Base-by-base conservation (phyloP, 2,888 invertebrate species). In the Eumerus sabulonum region DNA sequence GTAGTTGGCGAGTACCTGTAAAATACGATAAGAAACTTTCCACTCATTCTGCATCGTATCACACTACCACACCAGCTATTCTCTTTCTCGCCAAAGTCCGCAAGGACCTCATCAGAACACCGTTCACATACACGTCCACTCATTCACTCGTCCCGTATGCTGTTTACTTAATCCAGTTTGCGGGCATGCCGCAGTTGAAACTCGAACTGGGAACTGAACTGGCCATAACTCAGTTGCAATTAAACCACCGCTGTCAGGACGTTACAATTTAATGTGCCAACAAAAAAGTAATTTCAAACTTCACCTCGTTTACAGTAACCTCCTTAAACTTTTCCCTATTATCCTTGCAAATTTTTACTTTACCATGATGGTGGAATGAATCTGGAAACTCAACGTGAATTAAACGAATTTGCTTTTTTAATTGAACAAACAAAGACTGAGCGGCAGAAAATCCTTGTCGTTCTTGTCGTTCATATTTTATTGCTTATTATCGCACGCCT, bases 281-380 rank as follows among this genome's bases (percentile, higher is more conserved):
- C 54, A 18, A 47, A n/a, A 72, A 72, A 76, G 76, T 71, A 71
- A 60, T 71, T 76, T 71, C n/a, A 71, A 72, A 72, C 48, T 72
- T 60, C 54, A 27, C 71, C 72, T 62, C 42, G 62, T 67, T 66
- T 40, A 40, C 18, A 12, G 18, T 16, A 54, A 44, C 45, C 59
- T 67, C 47, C 45, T 12, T 54, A 18, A 44, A 64, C 64, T 59
- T 54, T 27, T 27, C 3, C 27, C 7, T 7, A 4, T 27, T 27
- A 27, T 7, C 27, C 3, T 27, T 53, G 38, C 44, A 48, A 59
- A 11, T 16, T 66, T 19, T 45, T 27, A 44, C 44, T 44, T 35
- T n/a, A 56, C 51, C 50, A 60, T 62, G 3, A n/a, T n/a, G 13
- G 40, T 12, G 35, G 36, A 64, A 76, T 35, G 60, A 72, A 62